A percentile compares a stretch with the other conserved stretches of the same genome.
phyloP scores from a whole-genome alignment of 2,888 invertebrate genomes.

The Phymatocera aterrima region DNA sequence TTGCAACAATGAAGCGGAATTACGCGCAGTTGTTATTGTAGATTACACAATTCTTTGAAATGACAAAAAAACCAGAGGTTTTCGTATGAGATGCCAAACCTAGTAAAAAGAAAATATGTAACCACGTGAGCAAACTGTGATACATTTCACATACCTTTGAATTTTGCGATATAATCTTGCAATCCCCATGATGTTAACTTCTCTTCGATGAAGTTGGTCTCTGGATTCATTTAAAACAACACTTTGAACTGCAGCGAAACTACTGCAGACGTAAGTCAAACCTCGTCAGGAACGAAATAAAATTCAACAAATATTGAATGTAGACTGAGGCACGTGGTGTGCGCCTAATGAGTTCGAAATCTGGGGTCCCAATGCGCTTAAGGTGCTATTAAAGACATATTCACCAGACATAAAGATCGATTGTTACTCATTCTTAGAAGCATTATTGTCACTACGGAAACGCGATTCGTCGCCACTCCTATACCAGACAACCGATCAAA shows the following conservation, averaged over 20 bases:
- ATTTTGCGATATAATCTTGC: constrained; percentile 11
- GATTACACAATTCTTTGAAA: background rate
- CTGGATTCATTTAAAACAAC: background rate
- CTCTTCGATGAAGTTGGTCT: background rate
- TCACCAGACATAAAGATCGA: too few species aligned
- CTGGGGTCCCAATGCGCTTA: background rate
- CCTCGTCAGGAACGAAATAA: background rate
- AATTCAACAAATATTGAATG: background rate
- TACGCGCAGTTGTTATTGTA: background rate
- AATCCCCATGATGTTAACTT: background rate
- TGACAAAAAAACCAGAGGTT: background rate
- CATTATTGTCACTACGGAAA: too few species aligned
- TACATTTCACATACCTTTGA: background rate
- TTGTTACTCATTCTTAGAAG: too few species aligned
- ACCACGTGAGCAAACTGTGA: background rate
- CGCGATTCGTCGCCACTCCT: too few species aligned
- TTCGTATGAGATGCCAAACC: background rate
- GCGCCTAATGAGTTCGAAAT: background rate
- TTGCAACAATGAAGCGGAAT: too few species aligned
- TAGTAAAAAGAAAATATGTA: background rate
- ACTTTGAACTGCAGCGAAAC: background rate
- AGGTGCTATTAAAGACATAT: too few species aligned
- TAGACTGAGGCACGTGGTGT: background rate
- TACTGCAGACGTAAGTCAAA: background rate
- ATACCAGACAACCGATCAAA: too few species aligned